These are phyloP conservation scores for Drosophila navojoa DNA, from an alignment of 1,140 invertebrate species.

Conservation along the genomic window DNA sequence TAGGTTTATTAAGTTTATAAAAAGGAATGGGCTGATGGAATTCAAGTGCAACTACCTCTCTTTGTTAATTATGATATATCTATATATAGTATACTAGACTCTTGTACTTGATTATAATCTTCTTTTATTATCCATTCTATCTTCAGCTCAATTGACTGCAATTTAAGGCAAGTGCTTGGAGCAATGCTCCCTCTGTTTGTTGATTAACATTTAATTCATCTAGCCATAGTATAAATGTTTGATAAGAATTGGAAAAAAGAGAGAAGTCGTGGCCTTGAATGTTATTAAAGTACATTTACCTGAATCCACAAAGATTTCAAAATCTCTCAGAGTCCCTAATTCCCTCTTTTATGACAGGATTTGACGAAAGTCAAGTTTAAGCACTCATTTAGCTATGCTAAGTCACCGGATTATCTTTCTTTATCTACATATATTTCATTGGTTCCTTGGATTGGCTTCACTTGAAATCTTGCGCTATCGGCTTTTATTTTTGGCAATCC, in stretches of 20 bases:
- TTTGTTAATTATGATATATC: no score
- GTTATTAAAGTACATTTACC: no score
- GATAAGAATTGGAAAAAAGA: conserved; percentile 19
- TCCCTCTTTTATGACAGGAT: neutral
- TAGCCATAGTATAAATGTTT: conserved; percentile 1
- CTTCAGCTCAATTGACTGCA: neutral
- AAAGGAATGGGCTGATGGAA: no score
- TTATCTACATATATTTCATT: no score
- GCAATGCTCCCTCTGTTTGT: conserved; percentile 17
- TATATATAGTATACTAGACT: no score
- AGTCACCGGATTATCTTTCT: neutral
- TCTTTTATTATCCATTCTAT: no score
- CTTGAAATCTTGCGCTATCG: neutral
- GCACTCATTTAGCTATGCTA: neutral
- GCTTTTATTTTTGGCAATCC: conserved; percentile 12
- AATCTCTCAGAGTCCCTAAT: neutral
- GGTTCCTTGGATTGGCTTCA: no score
- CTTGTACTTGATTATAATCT: no score
- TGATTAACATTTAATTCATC: conserved; percentile 15
- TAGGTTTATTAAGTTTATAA: no score
- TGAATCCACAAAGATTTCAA: no score
- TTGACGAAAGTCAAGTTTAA: neutral
- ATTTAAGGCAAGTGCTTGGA: conserved; percentile 7
- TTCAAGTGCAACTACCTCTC: no score
- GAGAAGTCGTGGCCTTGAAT: neutral